These are phyloP conservation scores for Coturnix japonica DNA, from an alignment of 2,113 vertebrate genomes.

Conservation along the genomic window DNA sequence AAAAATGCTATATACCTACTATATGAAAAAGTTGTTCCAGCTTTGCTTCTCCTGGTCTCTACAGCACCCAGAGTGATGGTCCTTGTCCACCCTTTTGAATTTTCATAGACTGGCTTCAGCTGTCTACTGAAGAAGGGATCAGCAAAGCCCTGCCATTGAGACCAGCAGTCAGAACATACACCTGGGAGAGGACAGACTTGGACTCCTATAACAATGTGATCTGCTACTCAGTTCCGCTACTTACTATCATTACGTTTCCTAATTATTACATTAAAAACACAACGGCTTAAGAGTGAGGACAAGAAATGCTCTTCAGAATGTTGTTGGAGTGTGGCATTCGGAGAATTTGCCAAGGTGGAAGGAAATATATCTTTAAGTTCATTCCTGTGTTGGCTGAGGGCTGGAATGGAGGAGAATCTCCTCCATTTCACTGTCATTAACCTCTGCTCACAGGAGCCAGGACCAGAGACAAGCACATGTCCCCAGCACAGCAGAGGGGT, in stretches of 20 bases:
- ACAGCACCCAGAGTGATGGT: background rate
- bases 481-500: background rate
- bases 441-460: background rate
- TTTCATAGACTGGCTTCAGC: background rate
- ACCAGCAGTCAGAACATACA: background rate
- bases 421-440: background rate
- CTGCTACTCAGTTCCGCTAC: background rate
- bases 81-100: background rate
- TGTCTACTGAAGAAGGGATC: background rate
- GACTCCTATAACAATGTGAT: background rate
- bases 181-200: background rate
- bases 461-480: background rate
- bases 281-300: background rate
- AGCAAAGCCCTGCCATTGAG: background rate
- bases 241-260: background rate
- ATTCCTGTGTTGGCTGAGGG: rapidly evolving
- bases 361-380: background rate
- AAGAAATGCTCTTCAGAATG: background rate
- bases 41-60: background rate
- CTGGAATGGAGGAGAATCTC: background rate
- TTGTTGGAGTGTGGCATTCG: background rate
- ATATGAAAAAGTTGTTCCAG: background rate
- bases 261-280: background rate
- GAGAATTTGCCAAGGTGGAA: background rate
- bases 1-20: background rate